Evolutionary conservation across 2,888 invertebrate genomes (phyloP).

Genomic region (Agriopis leucophaearia): DNA sequence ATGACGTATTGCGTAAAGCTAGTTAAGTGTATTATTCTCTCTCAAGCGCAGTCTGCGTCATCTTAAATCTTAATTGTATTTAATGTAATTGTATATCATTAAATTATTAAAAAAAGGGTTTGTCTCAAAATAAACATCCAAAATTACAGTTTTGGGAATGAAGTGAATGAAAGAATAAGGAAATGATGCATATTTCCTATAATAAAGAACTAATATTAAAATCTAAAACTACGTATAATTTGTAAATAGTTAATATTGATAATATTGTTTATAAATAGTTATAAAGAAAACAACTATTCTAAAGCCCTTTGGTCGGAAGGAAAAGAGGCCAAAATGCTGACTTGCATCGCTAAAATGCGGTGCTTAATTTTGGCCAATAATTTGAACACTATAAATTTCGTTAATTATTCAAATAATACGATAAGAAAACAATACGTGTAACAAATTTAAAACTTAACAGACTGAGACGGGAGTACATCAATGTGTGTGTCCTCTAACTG

Average conservation of each 20-base stretch:
- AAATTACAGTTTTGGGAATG: background rate
- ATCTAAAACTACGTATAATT: no score
- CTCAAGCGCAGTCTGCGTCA: background rate
- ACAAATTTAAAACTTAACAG: slow-evolving; percentile 43
- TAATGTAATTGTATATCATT: background rate
- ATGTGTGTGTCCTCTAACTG: slow-evolving; percentile 61
- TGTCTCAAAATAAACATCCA: background rate
- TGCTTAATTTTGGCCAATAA: background rate
- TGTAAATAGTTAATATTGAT: no score
- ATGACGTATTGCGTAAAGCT: background rate
- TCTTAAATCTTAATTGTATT: background rate
- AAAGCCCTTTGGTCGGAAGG: no score
- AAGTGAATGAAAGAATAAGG: no score
- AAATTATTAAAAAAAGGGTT: background rate
- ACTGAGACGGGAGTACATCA: slow-evolving; percentile 68
- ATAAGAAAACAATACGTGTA: slow-evolving; percentile 6
- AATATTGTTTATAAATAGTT: no score
- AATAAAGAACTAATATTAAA: no score
- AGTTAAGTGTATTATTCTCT: background rate
- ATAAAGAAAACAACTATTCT: no score
- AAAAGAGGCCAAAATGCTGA: no score
- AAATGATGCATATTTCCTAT: no score
- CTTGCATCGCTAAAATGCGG: background rate
- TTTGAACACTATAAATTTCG: slow-evolving; percentile 1
- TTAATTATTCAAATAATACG: slow-evolving; percentile 28